phyloP scores from a whole-genome alignment of 2,888 invertebrate species.

The Callyntrura guangdongensis region DNA sequence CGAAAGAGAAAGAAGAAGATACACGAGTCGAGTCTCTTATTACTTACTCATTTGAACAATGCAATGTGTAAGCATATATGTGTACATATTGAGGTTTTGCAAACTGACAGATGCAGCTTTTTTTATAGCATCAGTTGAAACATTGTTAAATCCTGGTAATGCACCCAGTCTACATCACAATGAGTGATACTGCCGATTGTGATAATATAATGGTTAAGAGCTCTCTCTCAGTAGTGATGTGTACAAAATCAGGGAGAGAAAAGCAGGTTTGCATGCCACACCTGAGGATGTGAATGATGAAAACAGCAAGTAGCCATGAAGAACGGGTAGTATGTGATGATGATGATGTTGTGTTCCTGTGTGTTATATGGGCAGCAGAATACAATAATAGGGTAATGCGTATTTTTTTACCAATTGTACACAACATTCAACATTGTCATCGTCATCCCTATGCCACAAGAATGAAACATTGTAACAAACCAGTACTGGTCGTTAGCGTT shows the following conservation, averaged over 20 bases:
- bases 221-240: too few relatives aligned
- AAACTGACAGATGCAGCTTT: not conserved
- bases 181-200: not conserved
- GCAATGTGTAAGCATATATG: too few relatives aligned
- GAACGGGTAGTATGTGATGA: not conserved
- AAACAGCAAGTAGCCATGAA: not conserved
- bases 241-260: not conserved
- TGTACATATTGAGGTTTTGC: not conserved
- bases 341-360: not conserved
- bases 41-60: not conserved
- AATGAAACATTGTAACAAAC: not conserved
- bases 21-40: not conserved
- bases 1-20: not conserved
- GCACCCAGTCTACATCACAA: not conserved
- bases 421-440: not conserved
- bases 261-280: slow-evolving; percentile 27
- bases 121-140: not conserved
- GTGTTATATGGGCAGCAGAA: slow-evolving; percentile 30
- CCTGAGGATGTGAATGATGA: slow-evolving; percentile 23
- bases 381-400: slow-evolving; percentile 30
- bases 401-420: not conserved
- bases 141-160: not conserved
- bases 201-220: not conserved
- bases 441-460: not conserved
- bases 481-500: too few relatives aligned